These are phyloP conservation scores for Phalera bucephala DNA, from an alignment of 2,888 invertebrate species.

Conservation along the genomic window DNA sequence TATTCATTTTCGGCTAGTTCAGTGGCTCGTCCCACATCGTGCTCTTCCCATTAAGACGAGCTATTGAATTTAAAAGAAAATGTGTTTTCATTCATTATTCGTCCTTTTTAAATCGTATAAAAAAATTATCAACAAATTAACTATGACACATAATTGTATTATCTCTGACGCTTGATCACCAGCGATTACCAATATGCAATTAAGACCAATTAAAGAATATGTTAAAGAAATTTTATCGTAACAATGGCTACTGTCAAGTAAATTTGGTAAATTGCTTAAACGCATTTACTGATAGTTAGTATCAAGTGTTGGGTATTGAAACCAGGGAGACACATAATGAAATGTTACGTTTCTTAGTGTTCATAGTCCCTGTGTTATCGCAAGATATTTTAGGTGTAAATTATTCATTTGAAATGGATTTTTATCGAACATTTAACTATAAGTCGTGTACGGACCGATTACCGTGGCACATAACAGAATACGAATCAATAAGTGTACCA, in stretches of 20 bases:
- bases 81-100: too few relatives aligned
- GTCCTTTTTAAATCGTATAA: too few relatives aligned
- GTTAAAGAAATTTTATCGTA: constrained; percentile 1
- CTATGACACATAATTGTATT: neutral
- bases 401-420: constrained; percentile 15
- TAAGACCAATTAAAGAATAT: constrained; percentile 1
- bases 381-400: constrained; percentile 23
- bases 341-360: neutral
- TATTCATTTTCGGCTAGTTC: too few relatives aligned
- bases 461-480: constrained; percentile 6
- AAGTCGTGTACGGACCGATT: constrained; percentile 2
- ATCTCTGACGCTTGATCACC: constrained; percentile 1
- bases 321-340: neutral
- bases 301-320: neutral
- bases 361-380: constrained; percentile 9
- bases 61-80: too few relatives aligned
- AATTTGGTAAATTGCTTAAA: neutral
- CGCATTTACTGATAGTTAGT: neutral
- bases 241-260: neutral
- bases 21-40: too few relatives aligned
- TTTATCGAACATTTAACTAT: constrained; percentile 11
- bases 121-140: too few relatives aligned
- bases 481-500: constrained; percentile 1
- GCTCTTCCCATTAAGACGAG: too few relatives aligned
- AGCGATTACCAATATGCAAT: constrained; percentile 2